Conservation (phyloP, 2,113 vertebrate species). For the Nyctereutes procyonoides region DNA sequence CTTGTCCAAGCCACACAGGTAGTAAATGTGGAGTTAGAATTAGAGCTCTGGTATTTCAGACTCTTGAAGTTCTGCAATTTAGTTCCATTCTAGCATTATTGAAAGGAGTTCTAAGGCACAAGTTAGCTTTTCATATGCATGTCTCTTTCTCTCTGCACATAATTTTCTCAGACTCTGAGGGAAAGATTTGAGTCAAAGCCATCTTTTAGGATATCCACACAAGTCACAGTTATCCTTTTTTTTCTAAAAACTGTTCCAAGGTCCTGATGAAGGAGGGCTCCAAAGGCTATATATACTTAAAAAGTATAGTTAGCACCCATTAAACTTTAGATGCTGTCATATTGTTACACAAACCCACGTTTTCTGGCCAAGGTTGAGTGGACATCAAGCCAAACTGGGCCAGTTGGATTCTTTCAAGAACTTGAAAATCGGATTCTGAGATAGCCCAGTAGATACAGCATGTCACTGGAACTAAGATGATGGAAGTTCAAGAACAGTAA, state of each 20-base stretch:
- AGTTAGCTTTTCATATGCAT: neutral
- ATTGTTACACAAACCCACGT: neutral
- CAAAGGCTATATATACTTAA: neutral
- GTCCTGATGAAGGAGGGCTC: neutral
- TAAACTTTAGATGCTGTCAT: neutral
- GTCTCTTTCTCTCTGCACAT: neutral
- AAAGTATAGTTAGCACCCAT: neutral
- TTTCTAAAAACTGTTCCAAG: neutral
- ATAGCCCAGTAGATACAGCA: neutral
- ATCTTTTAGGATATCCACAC: neutral
- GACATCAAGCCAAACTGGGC: neutral
- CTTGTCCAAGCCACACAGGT: neutral
- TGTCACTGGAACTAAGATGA: neutral
- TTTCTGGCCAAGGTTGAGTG: neutral
- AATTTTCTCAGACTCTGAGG: neutral
- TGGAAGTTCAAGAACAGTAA: neutral
- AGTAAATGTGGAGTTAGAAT: neutral
- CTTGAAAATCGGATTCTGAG: slow-evolving; percentile 28
- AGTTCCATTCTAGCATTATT: neutral
- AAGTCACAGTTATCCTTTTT: neutral
- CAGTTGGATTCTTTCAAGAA: neutral
- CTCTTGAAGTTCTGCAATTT: neutral
- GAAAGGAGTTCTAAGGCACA: slow-evolving; percentile 2
- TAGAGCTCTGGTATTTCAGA: neutral
- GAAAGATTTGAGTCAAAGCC: neutral